Evolutionary conservation across 2,888 invertebrate genomes (phyloP).

Genomic region (Diabrotica balteata): DNA sequence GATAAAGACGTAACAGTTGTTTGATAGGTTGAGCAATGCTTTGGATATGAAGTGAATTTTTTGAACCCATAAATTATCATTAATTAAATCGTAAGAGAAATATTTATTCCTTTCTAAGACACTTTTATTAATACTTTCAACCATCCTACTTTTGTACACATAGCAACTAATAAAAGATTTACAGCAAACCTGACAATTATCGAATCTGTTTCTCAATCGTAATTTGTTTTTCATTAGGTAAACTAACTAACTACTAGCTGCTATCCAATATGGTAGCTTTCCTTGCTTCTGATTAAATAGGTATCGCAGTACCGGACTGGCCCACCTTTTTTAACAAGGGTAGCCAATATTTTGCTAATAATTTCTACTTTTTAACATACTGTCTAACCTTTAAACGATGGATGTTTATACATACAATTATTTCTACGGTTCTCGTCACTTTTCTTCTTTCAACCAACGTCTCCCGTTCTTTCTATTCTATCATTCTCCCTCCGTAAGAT

Average conservation of each 20-base stretch:
- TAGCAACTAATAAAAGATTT: background rate
- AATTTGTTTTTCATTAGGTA: slow-evolving; percentile 16
- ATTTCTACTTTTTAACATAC: too few relatives aligned
- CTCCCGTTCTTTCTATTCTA: too few relatives aligned
- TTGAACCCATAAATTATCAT: slow-evolving; percentile 7
- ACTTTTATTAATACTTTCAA: slow-evolving; percentile 12
- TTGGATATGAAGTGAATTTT: background rate
- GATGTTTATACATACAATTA: too few relatives aligned
- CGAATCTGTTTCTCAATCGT: slow-evolving; percentile 10
- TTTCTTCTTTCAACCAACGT: too few relatives aligned
- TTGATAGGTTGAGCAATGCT: background rate
- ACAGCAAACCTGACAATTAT: background rate
- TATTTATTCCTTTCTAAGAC: slow-evolving; percentile 10
- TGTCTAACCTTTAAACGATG: too few relatives aligned
- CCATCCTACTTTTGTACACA: background rate
- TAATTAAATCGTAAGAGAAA: slow-evolving; percentile 5
- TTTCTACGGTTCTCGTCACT: too few relatives aligned
- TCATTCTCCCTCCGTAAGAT: too few relatives aligned
- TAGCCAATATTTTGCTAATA: too few relatives aligned
- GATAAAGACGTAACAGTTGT: background rate
- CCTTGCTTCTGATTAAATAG: background rate
- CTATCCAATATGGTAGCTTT: slow-evolving; percentile 9
- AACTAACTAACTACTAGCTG: background rate
- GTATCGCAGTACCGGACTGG: too few relatives aligned
- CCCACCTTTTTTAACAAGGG: too few relatives aligned